Conservation (phyloP, 2,113 vertebrate species). For the Struthidea cinerea region DNA sequence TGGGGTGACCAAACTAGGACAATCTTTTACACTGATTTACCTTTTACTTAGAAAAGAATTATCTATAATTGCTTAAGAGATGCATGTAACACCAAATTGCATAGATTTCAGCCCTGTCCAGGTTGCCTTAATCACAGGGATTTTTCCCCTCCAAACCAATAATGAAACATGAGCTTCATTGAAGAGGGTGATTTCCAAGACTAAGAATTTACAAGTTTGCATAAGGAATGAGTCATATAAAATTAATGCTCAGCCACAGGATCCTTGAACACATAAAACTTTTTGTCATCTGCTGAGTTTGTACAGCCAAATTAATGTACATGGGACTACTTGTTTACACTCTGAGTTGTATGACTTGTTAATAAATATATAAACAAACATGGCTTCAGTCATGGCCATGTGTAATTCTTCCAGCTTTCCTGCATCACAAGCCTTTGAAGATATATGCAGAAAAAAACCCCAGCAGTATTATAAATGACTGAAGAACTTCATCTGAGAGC, state of each 20-base stretch:
- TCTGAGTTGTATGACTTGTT: not conserved
- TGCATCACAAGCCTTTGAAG: not conserved
- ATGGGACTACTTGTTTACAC: not conserved
- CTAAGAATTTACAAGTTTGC: not conserved
- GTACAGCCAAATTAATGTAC: not conserved
- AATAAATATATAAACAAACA: not conserved
- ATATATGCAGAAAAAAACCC: not conserved
- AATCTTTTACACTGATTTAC: not conserved
- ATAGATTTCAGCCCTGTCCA: not conserved
- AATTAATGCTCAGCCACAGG: not conserved
- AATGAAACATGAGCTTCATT: not conserved
- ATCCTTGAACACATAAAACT: not conserved
- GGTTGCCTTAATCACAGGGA: not conserved
- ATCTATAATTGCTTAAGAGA: not conserved
- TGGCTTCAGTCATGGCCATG: not conserved
- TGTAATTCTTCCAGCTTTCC: not conserved
- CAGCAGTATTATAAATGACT: not conserved
- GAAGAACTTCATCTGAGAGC: not conserved
- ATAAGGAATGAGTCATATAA: not conserved
- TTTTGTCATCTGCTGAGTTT: not conserved
- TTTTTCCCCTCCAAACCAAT: not conserved
- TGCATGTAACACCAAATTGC: not conserved
- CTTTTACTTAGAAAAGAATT: not conserved
- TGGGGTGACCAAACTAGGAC: too few relatives aligned
- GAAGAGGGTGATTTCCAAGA: not conserved